Evolutionary conservation across 2,888 invertebrate species (phyloP), one percentile per base, ranked within the genome.

Genomic region (Hirtodrosophila confusa): DNA sequence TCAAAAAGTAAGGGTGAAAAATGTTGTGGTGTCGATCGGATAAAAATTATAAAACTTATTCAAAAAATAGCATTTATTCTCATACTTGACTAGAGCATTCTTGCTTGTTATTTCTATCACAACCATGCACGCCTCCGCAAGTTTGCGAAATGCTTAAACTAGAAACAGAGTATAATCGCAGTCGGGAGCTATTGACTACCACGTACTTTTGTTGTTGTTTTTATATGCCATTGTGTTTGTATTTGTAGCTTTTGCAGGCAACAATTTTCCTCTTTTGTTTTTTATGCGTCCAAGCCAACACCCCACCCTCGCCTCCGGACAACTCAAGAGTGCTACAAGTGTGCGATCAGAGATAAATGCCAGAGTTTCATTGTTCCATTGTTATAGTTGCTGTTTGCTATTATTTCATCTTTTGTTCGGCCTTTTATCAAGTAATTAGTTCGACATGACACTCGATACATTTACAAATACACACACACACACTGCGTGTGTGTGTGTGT

Each of bases 391-490:
- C 60, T 56, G 51, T 64, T 73, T 66, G 58, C 43, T 66, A 48
- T 63, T 58, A 51, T 65, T 65, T 53, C 54, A 51, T 63, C 69
- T 55, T 67, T 76, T 86, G 77, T 83, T 73, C 82, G 82, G 68
- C 61, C 76, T 71, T 85, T 83, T 75, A 79, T 74, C 80, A 70
- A 78, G 80, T 85, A 80, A 80, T 80, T 80, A 80, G 77, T 70
- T 73, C 65, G 65, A 69, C 76, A 79, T 55, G 53, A 61, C 55
- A 66, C 60, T 53, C 24, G 31, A 50, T 11, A 51, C 41, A 41
- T 24, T 17, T 11, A 33, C 10, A 50, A 10, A 50, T 29, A 29
- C 27, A 9, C 12, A 2, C 12, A 9, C 7, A 9, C 31, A 31
- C 31, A 31, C 31, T 2, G 9, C 41, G 7, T 8, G 33, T 29